These are phyloP conservation scores for Tiaroga cobitis DNA, from an alignment of 2,797 vertebrate species.

Conservation along the genomic window DNA sequence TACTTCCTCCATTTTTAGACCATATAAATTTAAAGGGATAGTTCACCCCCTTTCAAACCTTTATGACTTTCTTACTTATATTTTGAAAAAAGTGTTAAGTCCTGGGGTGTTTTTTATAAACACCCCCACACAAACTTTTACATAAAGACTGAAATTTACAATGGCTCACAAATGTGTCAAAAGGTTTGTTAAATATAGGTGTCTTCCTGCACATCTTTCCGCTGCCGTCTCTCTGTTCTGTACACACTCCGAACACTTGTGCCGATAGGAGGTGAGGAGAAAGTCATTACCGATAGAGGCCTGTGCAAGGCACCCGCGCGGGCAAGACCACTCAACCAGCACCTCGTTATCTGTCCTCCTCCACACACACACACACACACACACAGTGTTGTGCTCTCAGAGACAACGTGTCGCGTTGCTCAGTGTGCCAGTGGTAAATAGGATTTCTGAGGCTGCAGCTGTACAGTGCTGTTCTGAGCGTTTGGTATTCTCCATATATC, in stretches of 20 bases:
- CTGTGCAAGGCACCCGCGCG: constrained; percentile 57
- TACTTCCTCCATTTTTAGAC: too few species aligned
- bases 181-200: constrained; percentile 9
- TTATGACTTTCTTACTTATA: neutral
- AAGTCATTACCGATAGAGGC: constrained; percentile 71
- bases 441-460: constrained; percentile 38
- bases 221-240: constrained; percentile 15
- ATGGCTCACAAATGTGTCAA: constrained; percentile 6
- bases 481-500: constrained; percentile 35
- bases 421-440: constrained; percentile 18
- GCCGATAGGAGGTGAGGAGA: constrained; percentile 62
- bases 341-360: constrained; percentile 64
- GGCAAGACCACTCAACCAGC: constrained; percentile 65
- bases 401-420: constrained; percentile 38
- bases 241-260: constrained; percentile 59
- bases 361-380: constrained; percentile 32
- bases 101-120: neutral
- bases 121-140: neutral
- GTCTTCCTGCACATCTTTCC: neutral
- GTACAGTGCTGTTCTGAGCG: neutral
- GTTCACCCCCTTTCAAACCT: neutral
- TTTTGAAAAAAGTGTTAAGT: neutral
- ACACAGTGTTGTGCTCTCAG: neutral
- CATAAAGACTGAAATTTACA: neutral
- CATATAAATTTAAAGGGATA: neutral